phyloP scores from a whole-genome alignment of 2,888 invertebrate genomes.

The Platycheirus rosarum region DNA sequence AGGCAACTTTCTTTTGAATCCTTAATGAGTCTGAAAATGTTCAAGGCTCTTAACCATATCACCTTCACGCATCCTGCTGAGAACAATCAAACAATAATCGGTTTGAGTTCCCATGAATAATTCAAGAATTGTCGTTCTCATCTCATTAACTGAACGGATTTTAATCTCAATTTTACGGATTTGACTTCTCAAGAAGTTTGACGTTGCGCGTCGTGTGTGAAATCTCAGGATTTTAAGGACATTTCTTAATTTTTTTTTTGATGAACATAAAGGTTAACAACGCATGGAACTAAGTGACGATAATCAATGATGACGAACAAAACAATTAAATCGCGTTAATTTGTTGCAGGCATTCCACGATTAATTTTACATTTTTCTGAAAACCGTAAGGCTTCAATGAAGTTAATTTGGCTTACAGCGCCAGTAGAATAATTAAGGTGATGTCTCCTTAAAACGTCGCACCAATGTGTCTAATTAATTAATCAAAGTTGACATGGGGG shows the following conservation, averaged over 20 bases:
- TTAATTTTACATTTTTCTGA: not conserved
- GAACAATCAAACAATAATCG: conserved; percentile 6
- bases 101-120: conserved; percentile 46
- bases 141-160: conserved; percentile 41
- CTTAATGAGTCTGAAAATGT: conserved; percentile 24
- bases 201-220: not conserved
- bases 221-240: not conserved
- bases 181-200: conserved; percentile 9
- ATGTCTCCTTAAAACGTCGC: not conserved
- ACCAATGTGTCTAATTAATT: conserved; percentile 22
- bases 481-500: conserved; percentile 13
- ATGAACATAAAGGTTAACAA: conserved; percentile 1
- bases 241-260: not conserved
- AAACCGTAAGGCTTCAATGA: not conserved
- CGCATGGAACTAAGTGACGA: conserved; percentile 1
- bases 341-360: not conserved
- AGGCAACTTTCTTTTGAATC: conserved; percentile 12
- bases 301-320: not conserved
- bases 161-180: conserved; percentile 39
- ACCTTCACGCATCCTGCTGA: conserved; percentile 2
- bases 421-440: conserved; percentile 18
- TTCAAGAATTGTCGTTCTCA: conserved; percentile 41
- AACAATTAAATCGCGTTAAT: conserved; percentile 20
- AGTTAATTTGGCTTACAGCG: conserved; percentile 22
- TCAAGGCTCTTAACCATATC: not conserved